These are phyloP conservation scores for Aphelocoma californica DNA, from an alignment of 2,797 vertebrate genomes.

Conservation along the genomic window DNA sequence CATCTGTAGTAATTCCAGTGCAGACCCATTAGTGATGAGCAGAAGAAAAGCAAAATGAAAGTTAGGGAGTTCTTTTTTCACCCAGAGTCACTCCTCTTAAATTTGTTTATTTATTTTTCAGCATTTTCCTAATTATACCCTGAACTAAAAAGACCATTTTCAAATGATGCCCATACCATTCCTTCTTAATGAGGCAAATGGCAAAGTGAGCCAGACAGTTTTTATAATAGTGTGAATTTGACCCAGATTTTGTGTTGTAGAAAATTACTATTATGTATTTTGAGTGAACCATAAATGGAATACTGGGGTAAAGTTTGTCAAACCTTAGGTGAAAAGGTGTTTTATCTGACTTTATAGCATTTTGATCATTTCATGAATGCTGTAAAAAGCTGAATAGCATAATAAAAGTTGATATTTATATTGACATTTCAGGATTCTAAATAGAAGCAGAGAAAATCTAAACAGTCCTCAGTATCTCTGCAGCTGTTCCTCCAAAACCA, in stretches of 20 bases:
- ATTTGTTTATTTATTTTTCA: constrained; percentile 32
- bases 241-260: constrained; percentile 25
- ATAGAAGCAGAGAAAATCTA: constrained; percentile 68
- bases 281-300: constrained; percentile 46
- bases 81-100: not conserved
- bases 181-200: constrained; percentile 53
- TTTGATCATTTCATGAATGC: constrained; percentile 66
- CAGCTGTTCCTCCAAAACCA: constrained; percentile 47
- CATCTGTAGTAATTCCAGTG: constrained; percentile 29
- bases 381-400: constrained; percentile 62
- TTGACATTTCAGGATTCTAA: constrained; percentile 73
- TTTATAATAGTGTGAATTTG: constrained; percentile 26
- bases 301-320: constrained; percentile 28
- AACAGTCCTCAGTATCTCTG: constrained; percentile 58
- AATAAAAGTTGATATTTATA: constrained; percentile 77
- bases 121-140: constrained; percentile 62
- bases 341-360: constrained; percentile 59
- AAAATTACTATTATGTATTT: constrained; percentile 37
- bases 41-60: not conserved
- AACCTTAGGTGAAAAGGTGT: constrained; percentile 53
- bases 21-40: constrained; percentile 14
- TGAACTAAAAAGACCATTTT: constrained; percentile 32
- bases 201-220: constrained; percentile 45
- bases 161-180: constrained; percentile 36
- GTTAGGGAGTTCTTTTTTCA: not conserved